These are phyloP conservation scores for Anableps anableps DNA, from an alignment of 2,797 vertebrate species.

Conservation along the genomic window DNA sequence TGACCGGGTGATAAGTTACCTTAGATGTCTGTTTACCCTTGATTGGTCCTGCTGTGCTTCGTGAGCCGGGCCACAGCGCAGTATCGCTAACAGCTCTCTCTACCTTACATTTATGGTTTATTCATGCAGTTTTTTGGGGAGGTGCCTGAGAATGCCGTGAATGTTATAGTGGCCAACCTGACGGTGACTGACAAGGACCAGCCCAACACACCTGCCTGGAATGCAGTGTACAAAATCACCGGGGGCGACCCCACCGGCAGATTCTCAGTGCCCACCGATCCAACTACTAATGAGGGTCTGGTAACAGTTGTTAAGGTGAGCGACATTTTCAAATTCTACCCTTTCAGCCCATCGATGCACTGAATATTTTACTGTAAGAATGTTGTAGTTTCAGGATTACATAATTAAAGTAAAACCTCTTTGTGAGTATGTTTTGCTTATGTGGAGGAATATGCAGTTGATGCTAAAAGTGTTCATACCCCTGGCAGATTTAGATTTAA, in stretches of 20 bases:
- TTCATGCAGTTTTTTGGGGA: conserved; percentile 91
- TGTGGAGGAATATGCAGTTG: neutral
- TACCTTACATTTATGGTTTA: conserved; percentile 65
- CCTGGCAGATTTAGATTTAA: neutral
- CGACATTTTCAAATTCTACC: conserved; percentile 23
- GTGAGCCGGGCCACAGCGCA: conserved; percentile 52
- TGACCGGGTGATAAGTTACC: conserved; percentile 75
- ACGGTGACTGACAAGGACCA: conserved; percentile 97
- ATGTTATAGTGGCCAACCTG: conserved; percentile 92
- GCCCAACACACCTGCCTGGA: conserved; percentile 93
- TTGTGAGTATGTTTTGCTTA: neutral
- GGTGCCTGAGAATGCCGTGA: conserved; percentile 93
- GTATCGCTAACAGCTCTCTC: conserved; percentile 66
- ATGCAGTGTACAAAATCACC: conserved; percentile 89
- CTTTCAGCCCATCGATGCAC: conserved; percentile 18
- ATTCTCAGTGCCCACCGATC: conserved; percentile 93
- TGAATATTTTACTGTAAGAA: neutral
- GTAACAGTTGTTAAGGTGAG: conserved; percentile 96
- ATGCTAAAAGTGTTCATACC: neutral
- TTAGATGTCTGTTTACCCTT: conserved; percentile 70
- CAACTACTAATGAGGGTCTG: conserved; percentile 93
- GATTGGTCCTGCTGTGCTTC: conserved; percentile 62
- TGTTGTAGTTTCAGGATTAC: neutral
- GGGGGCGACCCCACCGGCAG: conserved; percentile 90
- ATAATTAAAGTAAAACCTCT: neutral